phyloP scores from a whole-genome alignment of 2,888 invertebrate species.

The Tryphoninae sp. region DNA sequence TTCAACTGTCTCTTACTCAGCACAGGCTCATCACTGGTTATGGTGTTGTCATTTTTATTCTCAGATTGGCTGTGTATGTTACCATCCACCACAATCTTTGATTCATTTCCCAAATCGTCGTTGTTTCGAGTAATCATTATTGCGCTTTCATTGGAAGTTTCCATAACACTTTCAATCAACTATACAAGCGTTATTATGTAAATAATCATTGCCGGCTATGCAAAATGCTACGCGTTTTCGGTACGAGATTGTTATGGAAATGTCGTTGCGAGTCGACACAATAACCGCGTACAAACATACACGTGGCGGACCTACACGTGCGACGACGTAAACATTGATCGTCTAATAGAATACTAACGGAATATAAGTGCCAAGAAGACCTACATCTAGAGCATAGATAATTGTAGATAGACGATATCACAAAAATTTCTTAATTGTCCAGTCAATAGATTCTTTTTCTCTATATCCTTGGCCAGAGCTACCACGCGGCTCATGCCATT shows the following conservation, averaged over 20 bases:
- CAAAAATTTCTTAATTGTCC: too few species aligned
- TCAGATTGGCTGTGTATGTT: neutral
- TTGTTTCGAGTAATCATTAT: conserved; percentile 24
- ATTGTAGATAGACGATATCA: too few species aligned
- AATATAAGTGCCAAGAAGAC: neutral
- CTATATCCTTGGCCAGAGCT: too few species aligned
- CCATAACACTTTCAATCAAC: conserved; percentile 36
- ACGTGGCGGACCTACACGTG: neutral
- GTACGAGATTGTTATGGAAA: neutral
- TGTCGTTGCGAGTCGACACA: neutral
- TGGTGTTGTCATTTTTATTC: neutral
- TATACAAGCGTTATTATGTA: neutral
- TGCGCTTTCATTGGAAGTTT: conserved; percentile 16
- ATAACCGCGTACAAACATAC: neutral
- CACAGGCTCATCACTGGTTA: conserved; percentile 6
- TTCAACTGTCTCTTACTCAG: conserved; percentile 86
- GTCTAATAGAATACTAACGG: neutral
- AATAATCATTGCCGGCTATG: neutral
- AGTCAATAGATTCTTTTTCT: too few species aligned
- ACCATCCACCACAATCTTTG: neutral
- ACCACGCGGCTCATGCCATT: too few species aligned
- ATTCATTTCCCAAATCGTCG: conserved; percentile 22
- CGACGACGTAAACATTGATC: conserved; percentile 2
- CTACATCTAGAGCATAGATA: too few species aligned
- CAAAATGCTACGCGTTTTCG: neutral